Evolutionary conservation across 2,113 vertebrate species (phyloP).

Genomic region (Macheiramphus alcinus): DNA sequence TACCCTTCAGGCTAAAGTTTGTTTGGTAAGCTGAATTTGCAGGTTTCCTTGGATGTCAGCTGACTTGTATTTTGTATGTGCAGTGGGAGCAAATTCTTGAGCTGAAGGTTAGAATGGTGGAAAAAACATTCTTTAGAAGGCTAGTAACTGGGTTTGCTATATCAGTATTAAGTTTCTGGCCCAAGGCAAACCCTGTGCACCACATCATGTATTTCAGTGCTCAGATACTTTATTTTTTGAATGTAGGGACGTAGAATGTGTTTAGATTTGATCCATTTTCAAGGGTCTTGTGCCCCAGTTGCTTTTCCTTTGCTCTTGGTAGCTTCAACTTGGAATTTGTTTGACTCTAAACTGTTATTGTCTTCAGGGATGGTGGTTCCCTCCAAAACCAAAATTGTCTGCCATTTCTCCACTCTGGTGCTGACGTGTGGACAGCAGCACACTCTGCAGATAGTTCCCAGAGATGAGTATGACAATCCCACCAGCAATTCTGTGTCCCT

Average conservation of each 20-base stretch:
- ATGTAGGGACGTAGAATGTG: background rate
- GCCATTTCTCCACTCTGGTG: constrained; percentile 97
- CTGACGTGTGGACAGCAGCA: constrained; percentile 91
- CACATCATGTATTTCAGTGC: background rate
- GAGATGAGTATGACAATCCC: constrained; percentile 96
- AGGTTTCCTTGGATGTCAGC: background rate
- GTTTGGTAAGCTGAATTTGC: background rate
- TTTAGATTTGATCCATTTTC: background rate
- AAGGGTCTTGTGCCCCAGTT: background rate
- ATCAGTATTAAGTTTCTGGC: background rate
- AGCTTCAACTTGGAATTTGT: background rate
- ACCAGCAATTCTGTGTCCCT: constrained; percentile 90
- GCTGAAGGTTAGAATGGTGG: background rate
- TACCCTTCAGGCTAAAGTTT: background rate
- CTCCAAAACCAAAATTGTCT: constrained; percentile 96
- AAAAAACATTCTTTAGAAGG: background rate
- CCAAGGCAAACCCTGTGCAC: background rate
- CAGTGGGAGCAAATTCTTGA: background rate
- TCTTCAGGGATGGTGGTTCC: constrained; percentile 91
- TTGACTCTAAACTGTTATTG: background rate
- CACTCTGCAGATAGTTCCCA: constrained; percentile 92
- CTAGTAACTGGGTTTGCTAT: background rate
- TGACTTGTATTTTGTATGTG: background rate
- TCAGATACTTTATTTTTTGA: background rate
- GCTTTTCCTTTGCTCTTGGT: background rate